Evolutionary conservation across 1,140 invertebrate species (phyloP).

Genomic region (Trachymyrmex septentrionalis): DNA sequence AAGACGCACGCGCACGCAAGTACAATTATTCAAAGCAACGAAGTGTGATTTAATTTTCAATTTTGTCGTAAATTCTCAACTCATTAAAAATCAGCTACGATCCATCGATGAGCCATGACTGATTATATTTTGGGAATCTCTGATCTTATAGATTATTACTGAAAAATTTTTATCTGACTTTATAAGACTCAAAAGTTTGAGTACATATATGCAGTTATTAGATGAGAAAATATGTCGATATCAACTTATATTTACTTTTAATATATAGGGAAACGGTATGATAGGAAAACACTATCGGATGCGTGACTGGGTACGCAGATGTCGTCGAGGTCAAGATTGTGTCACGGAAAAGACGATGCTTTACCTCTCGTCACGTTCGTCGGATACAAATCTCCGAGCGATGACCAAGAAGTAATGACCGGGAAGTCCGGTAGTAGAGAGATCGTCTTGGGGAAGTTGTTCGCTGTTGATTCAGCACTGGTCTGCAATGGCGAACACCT

Average conservation of each 20-base stretch:
- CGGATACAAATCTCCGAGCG: conserved; percentile 40
- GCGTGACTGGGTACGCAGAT: background rate
- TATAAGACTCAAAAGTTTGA: no score
- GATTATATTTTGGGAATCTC: no score
- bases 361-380: conserved; percentile 32
- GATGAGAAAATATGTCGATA: background rate
- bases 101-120: no score
- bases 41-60: no score
- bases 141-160: no score
- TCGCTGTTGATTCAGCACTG: conserved; percentile 69
- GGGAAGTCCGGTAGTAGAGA: conserved; percentile 16
- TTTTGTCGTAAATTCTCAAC: no score
- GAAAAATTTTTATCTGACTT: no score
- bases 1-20: no score
- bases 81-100: no score
- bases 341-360: background rate
- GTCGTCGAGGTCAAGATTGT: conserved; percentile 15
- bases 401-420: conserved; percentile 13
- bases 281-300: conserved; percentile 17
- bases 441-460: conserved; percentile 47
- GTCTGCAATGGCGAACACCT: conserved; percentile 72
- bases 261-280: background rate
- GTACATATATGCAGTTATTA: background rate
- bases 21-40: no score
- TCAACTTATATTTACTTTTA: background rate